Conservation (phyloP, 2,888 invertebrate species). For the Morpho helenor region DNA sequence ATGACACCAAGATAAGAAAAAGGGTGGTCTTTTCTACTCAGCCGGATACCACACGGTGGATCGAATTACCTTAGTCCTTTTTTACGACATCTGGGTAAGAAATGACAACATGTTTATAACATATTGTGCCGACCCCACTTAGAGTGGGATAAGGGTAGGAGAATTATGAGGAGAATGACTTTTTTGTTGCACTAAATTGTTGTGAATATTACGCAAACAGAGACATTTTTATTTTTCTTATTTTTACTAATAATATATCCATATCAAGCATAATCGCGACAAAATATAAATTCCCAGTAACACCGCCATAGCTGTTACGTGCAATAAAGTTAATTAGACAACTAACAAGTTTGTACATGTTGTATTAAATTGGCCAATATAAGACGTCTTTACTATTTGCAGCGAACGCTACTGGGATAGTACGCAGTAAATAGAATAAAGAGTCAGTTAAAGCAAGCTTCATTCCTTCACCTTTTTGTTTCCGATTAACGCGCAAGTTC, state of each 20-base stretch:
- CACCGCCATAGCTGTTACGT: constrained; percentile 15
- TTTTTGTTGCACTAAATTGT: too few relatives aligned
- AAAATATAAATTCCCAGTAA: constrained; percentile 17
- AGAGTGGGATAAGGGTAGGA: too few relatives aligned
- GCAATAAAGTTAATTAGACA: constrained; percentile 24
- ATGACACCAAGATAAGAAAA: too few relatives aligned
- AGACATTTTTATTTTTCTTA: background rate
- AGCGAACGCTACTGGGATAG: constrained; percentile 38
- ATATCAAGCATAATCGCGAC: background rate
- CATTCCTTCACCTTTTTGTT: constrained; percentile 49
- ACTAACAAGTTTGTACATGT: constrained; percentile 17
- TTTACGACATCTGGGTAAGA: too few relatives aligned
- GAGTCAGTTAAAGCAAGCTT: constrained; percentile 46
- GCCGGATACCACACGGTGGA: too few relatives aligned
- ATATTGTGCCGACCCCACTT: too few relatives aligned
- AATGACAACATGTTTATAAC: too few relatives aligned
- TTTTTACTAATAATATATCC: background rate
- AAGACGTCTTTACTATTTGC: constrained; percentile 32
- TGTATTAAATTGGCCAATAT: constrained; percentile 35
- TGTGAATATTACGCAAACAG: too few relatives aligned
- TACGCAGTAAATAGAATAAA: constrained; percentile 45
- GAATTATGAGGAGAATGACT: too few relatives aligned
- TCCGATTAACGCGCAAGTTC: constrained; percentile 15
- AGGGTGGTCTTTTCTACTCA: too few relatives aligned
- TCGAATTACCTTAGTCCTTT: too few relatives aligned